Evolutionary conservation across 2,888 invertebrate genomes (phyloP), one percentile per base, ranked within the genome.

Genomic region (Stramonita haemastoma): DNA sequence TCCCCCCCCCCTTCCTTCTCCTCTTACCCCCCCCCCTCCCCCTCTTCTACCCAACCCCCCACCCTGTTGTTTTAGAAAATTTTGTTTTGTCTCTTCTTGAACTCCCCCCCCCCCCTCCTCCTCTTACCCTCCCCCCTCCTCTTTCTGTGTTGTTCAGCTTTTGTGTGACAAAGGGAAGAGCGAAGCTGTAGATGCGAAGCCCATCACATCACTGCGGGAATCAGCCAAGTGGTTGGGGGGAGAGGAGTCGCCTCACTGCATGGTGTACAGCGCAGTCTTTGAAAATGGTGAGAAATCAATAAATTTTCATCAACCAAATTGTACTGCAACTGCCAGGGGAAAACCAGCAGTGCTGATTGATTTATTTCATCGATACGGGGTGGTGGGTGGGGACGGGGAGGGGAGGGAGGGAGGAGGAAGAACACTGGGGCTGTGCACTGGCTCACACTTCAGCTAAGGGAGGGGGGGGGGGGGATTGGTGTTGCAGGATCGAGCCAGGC

Each of bases 291-390:
- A 66, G 66, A 83, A 90, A 90, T 90, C 90, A 66, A 89, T 90
- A 83, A 46, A 86, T 89, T 87, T 90, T 90, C 89, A 90, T 90
- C 90, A 90, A 29, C 87, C 79, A 88, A 89, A 90, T 90, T 89
- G 89, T 87, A 70, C 66, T n/a, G 32, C 73, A 81, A 77, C 70
- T 81, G 56, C 19, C 86, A 77, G 83, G 66, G 88, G 56, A 29
- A n/a, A 84, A 36, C 56, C 77, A 60, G 81, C n/a, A n/a, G n/a
- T n/a, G 77, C 73, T 70, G 88, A 91, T 91, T 91, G 91, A 91
- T 91, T 90, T 90, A 91, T 91, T 89, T 89, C 86, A 86, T 46
- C 57, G 88, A 26, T 60, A 89, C 36, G 83, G 83, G 66, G 89
- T n/a, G n/a, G n/a, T n/a, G n/a, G n/a, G n/a, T n/a, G n/a, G n/a